These are phyloP conservation scores for Helostoma temminkii DNA, from an alignment of 2,797 vertebrate genomes.

Conservation along the genomic window DNA sequence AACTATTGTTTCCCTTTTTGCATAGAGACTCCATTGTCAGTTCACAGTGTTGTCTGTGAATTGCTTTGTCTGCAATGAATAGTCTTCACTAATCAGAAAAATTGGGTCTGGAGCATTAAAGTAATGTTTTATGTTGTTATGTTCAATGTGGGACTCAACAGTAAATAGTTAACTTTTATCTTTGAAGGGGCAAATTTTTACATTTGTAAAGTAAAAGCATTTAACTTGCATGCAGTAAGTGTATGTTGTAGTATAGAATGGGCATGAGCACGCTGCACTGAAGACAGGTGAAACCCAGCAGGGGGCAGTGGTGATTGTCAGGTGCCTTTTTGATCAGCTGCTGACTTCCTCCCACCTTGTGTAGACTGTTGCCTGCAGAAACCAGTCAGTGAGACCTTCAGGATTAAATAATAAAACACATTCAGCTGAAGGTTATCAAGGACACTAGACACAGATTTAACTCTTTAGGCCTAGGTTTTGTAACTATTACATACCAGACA, in stretches of 20 bases:
- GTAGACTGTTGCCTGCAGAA: conserved; percentile 5
- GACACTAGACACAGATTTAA: conserved; percentile 23
- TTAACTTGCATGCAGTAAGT: conserved; percentile 6
- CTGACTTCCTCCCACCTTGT: conserved; percentile 30
- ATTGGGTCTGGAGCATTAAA: too few species aligned
- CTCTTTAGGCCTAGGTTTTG: background rate
- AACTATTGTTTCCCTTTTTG: conserved; percentile 34
- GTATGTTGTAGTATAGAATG: conserved; percentile 14
- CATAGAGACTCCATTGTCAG: conserved; percentile 36
- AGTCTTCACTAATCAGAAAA: too few species aligned
- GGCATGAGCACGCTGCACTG: background rate
- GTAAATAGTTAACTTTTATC: too few species aligned
- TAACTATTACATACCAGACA: conserved; percentile 4
- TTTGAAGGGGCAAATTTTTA: too few species aligned
- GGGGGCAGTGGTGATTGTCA: conserved; percentile 80
- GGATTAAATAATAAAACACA: conserved; percentile 47
- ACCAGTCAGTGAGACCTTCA: conserved; percentile 43
- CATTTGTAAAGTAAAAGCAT: conserved; percentile 15
- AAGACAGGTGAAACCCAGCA: too few species aligned
- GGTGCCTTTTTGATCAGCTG: conserved; percentile 39
- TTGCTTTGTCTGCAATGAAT: background rate
- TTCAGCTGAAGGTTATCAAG: conserved; percentile 13
- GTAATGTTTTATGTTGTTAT: too few species aligned
- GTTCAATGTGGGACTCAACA: too few species aligned
- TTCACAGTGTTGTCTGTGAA: conserved; percentile 23